Base-by-base conservation (phyloP, 2,888 invertebrate genomes). In the Crepidodera aurea region DNA sequence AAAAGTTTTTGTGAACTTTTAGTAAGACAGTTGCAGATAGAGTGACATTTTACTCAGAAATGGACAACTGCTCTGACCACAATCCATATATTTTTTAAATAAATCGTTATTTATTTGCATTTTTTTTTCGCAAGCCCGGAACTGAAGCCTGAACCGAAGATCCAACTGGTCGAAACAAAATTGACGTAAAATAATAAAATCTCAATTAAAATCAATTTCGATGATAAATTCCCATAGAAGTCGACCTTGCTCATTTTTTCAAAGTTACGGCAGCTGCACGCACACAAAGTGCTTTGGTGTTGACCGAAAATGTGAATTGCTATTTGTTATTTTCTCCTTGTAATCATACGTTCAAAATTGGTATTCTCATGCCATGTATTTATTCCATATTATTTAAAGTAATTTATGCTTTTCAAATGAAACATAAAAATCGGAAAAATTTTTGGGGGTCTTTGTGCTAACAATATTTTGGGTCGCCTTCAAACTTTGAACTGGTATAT, bases 221-320 rank as follows among this genome's bases (percentile, higher is more conserved):
- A 60, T 60, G 54, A 57, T 34, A 53, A 66, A 67, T 69, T 71
- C 69, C 68, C 70, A 71, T 64, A 69, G 56, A 58, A 60, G 62
- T 64, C 65, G 65, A 59, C 70, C 69, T 68, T 67, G 68, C 18
- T 61, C 51, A 54, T 46, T 67, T 48, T 48, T 60, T 40, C 57
- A 55, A 65, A 51, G 58, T 70, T 69, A 68, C 68, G 69, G 65
- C 69, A 68, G 68, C 66, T 70, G 69, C 71, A 71, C 71, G 71
- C 68, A 48, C 63, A 65, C 62, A 65, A 67, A 66, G 40, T 60
- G 65, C 69, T 71, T 69, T 69, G 66, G 66, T 69, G 64, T 70
- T 62, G 56, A 63, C 70, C 69, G 70, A 70, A 70, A 69, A 67
- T 50, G 46, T 34, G 58, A 48, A 63, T 58, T 60, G 46, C 55